Percentiles rank a stretch among this genome's conserved stretches.
Evolutionary conservation across 2,113 vertebrate species (phyloP).

Genomic region (Nibea coibor): DNA sequence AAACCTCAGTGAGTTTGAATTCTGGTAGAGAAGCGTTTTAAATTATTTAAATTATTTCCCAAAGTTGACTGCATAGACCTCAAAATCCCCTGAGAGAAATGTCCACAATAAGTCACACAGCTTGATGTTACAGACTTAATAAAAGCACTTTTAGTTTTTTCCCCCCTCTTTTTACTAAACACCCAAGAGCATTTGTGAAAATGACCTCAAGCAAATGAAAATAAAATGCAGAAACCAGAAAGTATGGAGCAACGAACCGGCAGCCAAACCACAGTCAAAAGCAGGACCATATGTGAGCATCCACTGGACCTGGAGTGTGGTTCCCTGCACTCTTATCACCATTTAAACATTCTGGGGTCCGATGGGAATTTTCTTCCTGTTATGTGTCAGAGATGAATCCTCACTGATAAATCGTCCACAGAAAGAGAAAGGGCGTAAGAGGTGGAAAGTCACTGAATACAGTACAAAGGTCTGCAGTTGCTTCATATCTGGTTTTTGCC

Average conservation of each 20-base stretch:
- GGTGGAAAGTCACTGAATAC: background rate
- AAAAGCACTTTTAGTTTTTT: background rate
- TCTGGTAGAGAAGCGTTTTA: background rate
- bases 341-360: constrained; percentile 35
- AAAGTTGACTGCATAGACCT: background rate
- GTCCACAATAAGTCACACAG: background rate
- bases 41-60: constrained; percentile 4
- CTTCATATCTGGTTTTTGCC: background rate
- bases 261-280: constrained; percentile 72
- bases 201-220: constrained; percentile 58
- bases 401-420: constrained; percentile 29
- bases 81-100: background rate
- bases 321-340: constrained; percentile 52
- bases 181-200: constrained; percentile 47
- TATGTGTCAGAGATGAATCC: constrained; percentile 47
- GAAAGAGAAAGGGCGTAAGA: background rate
- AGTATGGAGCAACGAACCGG: constrained; percentile 35
- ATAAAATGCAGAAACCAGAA: constrained; percentile 57
- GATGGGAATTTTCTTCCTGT: background rate
- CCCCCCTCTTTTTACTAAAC: background rate
- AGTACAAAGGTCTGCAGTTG: background rate
- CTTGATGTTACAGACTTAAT: background rate
- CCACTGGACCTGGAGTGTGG: constrained; percentile 28
- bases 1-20: background rate
- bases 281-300: constrained; percentile 66